phyloP scores from a whole-genome alignment of 2,113 vertebrate genomes.

The Marcusenius ussheri region DNA sequence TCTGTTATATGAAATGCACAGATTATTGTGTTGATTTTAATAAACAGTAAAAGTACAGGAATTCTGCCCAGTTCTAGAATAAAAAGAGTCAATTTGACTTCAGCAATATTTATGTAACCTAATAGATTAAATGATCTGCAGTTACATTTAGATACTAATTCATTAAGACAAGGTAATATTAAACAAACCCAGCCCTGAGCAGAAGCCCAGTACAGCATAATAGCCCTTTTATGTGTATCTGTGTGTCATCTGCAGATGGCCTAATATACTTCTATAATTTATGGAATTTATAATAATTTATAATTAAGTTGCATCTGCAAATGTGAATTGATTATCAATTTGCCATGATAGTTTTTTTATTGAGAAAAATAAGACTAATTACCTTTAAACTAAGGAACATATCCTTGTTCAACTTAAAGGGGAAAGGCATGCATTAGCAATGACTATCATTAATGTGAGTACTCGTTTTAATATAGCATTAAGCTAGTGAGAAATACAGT shows the following conservation, averaged over 20 bases:
- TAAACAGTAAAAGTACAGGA: background rate
- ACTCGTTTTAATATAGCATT: background rate
- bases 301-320: background rate
- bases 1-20: background rate
- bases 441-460: background rate
- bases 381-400: background rate
- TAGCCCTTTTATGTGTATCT: background rate
- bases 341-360: background rate
- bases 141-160: background rate
- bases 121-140: conserved; percentile 1
- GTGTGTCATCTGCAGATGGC: background rate
- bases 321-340: background rate
- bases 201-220: background rate
- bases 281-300: background rate
- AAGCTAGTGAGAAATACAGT: background rate
- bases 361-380: background rate
- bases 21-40: background rate
- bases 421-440: background rate
- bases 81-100: background rate
- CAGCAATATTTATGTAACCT: background rate
- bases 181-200: background rate
- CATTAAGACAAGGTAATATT: background rate
- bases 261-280: background rate
- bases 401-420: background rate
- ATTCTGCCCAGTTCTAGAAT: background rate